Evolutionary conservation across 53 echinoderm and acorn worm species (phyloP).

Genomic region (Pentamera pediparva): DNA sequence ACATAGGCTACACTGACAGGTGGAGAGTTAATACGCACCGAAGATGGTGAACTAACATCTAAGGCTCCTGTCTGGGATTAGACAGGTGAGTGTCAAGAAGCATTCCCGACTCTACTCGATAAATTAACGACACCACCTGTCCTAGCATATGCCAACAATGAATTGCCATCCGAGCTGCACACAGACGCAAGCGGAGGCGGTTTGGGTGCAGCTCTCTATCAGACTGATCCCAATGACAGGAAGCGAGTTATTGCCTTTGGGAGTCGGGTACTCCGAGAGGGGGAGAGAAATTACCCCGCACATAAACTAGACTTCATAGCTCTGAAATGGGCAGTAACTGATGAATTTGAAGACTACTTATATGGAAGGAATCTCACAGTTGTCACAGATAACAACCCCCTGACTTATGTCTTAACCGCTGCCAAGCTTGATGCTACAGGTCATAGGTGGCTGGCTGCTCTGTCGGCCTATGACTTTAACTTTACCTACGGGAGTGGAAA

Average conservation of each 20-base stretch:
- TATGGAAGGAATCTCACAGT: constrained; percentile 24
- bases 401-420: constrained; percentile 36
- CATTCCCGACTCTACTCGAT: background rate
- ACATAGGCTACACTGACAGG: background rate
- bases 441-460: constrained; percentile 36
- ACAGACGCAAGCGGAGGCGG: constrained; percentile 21
- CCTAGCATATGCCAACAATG: constrained; percentile 8
- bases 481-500: constrained; percentile 36
- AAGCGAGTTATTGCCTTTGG: constrained; percentile 12
- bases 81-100: no score
- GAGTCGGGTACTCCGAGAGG: background rate
- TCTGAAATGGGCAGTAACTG: constrained; percentile 20
- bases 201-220: constrained; percentile 19
- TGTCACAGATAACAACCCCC: constrained; percentile 33
- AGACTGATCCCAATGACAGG: background rate
- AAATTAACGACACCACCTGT: constrained; percentile 9
- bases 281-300: background rate
- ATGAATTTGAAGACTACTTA: constrained; percentile 33
- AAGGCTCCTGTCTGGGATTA: no score
- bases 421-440: constrained; percentile 48
- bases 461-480: constrained; percentile 3
- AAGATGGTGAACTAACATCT: background rate
- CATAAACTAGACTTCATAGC: constrained; percentile 8
- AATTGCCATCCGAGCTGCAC: background rate
- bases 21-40: background rate